Conservation (phyloP, 2,113 vertebrate genomes). For the Mustela nigripes region DNA sequence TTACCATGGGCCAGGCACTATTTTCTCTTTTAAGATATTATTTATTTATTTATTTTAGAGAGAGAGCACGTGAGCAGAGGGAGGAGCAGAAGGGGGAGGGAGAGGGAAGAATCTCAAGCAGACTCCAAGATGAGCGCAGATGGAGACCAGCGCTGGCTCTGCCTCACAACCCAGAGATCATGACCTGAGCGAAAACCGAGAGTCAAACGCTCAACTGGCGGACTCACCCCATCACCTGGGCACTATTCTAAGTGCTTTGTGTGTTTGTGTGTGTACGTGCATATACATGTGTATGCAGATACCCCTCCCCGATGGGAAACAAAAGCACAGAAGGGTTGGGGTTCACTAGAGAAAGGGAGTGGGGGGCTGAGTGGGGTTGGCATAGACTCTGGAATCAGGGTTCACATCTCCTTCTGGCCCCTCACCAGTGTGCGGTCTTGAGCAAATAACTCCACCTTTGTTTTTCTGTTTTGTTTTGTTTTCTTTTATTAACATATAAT, state of each 20-base stretch:
- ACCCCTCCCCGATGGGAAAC: not conserved
- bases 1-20: not conserved
- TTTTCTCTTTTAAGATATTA: not conserved
- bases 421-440: not conserved
- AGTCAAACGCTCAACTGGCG: rapidly evolving
- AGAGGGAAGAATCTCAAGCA: not conserved
- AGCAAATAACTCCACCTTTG: not conserved
- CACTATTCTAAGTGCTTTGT: not conserved
- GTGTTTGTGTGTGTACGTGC: not conserved
- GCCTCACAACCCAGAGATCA: not conserved
- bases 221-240: not conserved
- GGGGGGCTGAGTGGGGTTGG: rapidly evolving
- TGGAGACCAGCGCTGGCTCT: rapidly evolving
- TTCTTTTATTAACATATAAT: too few species aligned
- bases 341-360: not conserved
- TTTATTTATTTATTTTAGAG: not conserved
- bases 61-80: not conserved
- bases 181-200: not conserved
- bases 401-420: too few species aligned
- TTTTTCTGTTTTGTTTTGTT: too few species aligned
- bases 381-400: not conserved
- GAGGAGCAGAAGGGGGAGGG: not conserved
- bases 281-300: not conserved
- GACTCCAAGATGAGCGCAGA: not conserved
- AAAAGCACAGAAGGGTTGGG: not conserved